These are phyloP conservation scores for Oncorhynchus clarkii DNA, from an alignment of 2,113 vertebrate genomes.

Conservation along the genomic window DNA sequence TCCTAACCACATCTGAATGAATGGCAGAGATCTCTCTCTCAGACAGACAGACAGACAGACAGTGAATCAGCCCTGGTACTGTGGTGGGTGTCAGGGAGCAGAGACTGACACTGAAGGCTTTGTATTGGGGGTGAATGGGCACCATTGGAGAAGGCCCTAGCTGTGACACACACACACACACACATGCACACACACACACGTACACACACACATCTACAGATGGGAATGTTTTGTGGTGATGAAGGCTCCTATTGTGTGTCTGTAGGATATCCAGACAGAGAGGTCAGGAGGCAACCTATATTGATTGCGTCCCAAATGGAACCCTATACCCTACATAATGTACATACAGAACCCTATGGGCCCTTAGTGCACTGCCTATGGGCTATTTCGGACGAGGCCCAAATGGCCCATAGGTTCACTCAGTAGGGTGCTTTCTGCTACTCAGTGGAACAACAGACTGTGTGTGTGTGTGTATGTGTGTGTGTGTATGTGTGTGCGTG, in stretches of 20 bases:
- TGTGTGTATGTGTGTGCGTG: background rate
- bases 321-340: background rate
- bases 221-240: conserved; percentile 72
- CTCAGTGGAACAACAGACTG: conserved; percentile 49
- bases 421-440: conserved; percentile 62
- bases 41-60: conserved; percentile 42
- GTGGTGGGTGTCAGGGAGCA: conserved; percentile 63
- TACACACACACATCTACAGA: conserved; percentile 4
- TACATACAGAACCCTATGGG: background rate
- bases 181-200: too few species aligned
- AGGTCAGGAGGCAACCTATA: conserved; percentile 74
- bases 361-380: too few species aligned
- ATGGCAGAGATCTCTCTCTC: too few species aligned
- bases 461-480: background rate
- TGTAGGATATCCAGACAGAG: conserved; percentile 68
- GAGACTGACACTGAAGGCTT: conserved; percentile 65
- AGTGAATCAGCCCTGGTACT: conserved; percentile 53
- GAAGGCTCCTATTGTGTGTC: conserved; percentile 74
- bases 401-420: conserved; percentile 33
- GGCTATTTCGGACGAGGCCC: too few species aligned
- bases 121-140: conserved; percentile 66
- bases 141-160: conserved; percentile 70
- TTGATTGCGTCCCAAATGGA: conserved; percentile 35
- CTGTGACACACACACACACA: too few species aligned
- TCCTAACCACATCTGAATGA: background rate